phyloP scores from a whole-genome alignment of 2,797 vertebrate species.

The Eidolon dupreanum region DNA sequence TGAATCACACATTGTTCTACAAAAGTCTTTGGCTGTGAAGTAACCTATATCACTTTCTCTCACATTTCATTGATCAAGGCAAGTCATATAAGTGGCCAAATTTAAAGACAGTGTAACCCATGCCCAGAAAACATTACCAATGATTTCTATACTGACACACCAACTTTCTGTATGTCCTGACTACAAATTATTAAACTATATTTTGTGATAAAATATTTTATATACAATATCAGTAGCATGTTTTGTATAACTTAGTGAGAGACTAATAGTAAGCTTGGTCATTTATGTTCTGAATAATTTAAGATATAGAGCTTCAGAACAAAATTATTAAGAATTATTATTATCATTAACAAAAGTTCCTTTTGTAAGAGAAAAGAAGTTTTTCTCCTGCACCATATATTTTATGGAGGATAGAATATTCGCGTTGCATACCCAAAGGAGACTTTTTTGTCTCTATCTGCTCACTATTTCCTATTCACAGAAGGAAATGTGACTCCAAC shows the following conservation, averaged over 20 bases:
- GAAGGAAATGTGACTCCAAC: not conserved
- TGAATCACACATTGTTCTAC: not conserved
- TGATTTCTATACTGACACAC: not conserved
- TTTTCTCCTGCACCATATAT: not conserved
- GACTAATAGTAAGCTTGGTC: not conserved
- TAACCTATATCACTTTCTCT: not conserved
- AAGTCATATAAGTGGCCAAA: not conserved
- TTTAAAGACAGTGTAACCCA: not conserved
- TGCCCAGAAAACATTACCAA: not conserved
- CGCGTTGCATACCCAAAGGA: not conserved
- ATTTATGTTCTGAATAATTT: not conserved
- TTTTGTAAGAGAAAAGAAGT: not conserved
- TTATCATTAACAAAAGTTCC: not conserved
- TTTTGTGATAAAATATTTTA: not conserved
- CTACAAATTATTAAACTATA: not conserved
- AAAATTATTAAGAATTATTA: not conserved
- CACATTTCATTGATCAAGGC: not conserved
- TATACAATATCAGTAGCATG: not conserved
- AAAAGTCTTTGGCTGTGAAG: not conserved
- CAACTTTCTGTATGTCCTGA: not conserved
- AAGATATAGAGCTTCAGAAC: not conserved
- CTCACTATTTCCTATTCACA: not conserved
- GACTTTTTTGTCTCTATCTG: not conserved
- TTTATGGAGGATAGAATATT: not conserved
- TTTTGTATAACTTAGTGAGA: not conserved